phyloP scores from a whole-genome alignment of 1,140 invertebrate species.

The Liolophura sinensis region DNA sequence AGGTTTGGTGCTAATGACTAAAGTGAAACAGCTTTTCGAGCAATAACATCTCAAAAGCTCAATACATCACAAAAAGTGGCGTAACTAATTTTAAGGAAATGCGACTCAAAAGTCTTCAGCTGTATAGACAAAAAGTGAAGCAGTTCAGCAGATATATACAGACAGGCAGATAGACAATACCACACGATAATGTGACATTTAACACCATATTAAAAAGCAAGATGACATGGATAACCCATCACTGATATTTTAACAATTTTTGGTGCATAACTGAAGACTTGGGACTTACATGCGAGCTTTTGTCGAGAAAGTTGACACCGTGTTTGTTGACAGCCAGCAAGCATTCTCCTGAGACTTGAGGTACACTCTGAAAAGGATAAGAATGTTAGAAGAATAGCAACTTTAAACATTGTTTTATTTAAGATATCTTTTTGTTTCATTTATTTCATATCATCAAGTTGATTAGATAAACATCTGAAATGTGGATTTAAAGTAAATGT shows the following conservation, averaged over 20 bases:
- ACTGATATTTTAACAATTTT: not conserved
- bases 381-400: slow-evolving; percentile 16
- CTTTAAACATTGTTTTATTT: slow-evolving; percentile 22
- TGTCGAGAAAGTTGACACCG: slow-evolving; percentile 92
- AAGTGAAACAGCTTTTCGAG: too few relatives aligned
- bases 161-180: too few relatives aligned
- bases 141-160: not conserved
- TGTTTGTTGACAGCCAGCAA: slow-evolving; percentile 91
- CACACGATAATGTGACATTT: not conserved
- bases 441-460: slow-evolving; percentile 5
- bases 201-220: not conserved
- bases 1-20: too few relatives aligned
- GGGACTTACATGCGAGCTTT: slow-evolving; percentile 80
- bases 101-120: not conserved
- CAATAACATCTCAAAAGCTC: too few relatives aligned
- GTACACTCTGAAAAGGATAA: slow-evolving; percentile 67
- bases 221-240: not conserved
- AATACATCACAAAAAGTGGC: too few relatives aligned
- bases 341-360: slow-evolving; percentile 74
- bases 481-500: not conserved
- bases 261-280: not conserved
- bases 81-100: not conserved
- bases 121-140: not conserved
- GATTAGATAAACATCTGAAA: not conserved
- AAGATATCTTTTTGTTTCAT: not conserved